phyloP scores from a whole-genome alignment of 2,113 vertebrate species.

The Craseonycteris thonglongyai region DNA sequence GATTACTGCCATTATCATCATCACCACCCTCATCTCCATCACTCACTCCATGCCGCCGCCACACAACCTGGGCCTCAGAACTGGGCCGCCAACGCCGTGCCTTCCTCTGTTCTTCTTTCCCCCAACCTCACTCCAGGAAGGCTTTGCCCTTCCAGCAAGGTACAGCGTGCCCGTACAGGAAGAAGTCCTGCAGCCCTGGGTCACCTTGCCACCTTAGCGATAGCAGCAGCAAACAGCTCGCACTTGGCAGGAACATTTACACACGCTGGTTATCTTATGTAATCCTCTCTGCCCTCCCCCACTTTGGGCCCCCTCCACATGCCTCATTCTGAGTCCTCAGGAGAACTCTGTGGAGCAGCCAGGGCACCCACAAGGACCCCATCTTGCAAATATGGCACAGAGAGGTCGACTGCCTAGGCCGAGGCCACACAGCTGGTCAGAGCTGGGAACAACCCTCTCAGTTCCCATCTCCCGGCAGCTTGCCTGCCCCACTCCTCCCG shows the following conservation, averaged over 20 bases:
- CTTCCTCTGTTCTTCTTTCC: neutral
- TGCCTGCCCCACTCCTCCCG: neutral
- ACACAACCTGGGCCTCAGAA: fast-evolving
- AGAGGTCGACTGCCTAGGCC: neutral
- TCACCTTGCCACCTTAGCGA: slow-evolving; percentile 27
- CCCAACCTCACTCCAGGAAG: neutral
- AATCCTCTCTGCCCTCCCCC: neutral
- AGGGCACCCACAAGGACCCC: neutral
- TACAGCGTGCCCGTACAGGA: neutral
- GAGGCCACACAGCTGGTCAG: neutral
- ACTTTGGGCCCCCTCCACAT: too few species aligned
- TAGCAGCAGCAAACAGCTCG: neutral
- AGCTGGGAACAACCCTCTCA: too few species aligned
- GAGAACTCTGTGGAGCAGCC: too few species aligned
- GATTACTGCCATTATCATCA: neutral
- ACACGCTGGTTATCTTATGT: neutral
- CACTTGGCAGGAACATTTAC: neutral
- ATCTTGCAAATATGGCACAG: neutral
- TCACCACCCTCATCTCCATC: neutral
- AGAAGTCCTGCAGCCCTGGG: neutral
- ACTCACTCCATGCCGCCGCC: fast-evolving
- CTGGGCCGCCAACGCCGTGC: fast-evolving
- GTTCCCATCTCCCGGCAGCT: neutral
- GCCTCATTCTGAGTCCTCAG: neutral
- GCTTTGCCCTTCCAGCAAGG: neutral